Conservation (phyloP, 1,140 invertebrate genomes). For the Tetranychus cinnabarinus region DNA sequence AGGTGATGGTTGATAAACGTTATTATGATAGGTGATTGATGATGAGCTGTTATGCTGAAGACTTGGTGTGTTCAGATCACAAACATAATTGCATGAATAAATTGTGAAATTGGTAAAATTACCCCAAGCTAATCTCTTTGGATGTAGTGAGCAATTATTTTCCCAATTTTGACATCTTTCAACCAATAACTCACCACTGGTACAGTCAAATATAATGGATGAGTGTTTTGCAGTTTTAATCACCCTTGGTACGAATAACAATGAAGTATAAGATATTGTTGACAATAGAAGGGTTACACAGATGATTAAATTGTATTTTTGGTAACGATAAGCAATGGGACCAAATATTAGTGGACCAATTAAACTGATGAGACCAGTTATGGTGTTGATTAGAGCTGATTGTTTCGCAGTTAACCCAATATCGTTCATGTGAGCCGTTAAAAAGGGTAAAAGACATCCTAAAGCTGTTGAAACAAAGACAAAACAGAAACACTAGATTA, state of each 20-base stretch:
- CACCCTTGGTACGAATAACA: slow-evolving; percentile 15
- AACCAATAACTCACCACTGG: slow-evolving; percentile 7
- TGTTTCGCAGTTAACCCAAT: slow-evolving; percentile 11
- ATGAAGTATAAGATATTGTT: slow-evolving; percentile 7
- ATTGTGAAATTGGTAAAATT: slow-evolving; percentile 13
- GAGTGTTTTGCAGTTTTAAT: slow-evolving; percentile 6
- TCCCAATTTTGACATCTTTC: slow-evolving; percentile 14
- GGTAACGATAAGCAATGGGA: slow-evolving; percentile 10
- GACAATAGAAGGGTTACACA: slow-evolving; percentile 8
- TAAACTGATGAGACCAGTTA: slow-evolving; percentile 11
- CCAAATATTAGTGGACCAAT: slow-evolving; percentile 11
- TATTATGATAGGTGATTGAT: not conserved
- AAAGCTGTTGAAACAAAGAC: slow-evolving; percentile 2
- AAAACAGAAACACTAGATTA: too few relatives aligned
- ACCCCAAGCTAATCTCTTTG: not conserved
- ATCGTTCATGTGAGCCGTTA: slow-evolving; percentile 13
- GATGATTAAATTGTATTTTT: slow-evolving; percentile 9
- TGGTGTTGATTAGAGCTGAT: slow-evolving; percentile 11
- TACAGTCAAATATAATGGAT: slow-evolving; percentile 13
- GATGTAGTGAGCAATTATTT: slow-evolving; percentile 9
- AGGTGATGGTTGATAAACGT: not conserved
- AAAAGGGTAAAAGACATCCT: slow-evolving; percentile 13
- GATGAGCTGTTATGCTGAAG: too few relatives aligned
- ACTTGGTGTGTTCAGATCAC: slow-evolving; percentile 1
- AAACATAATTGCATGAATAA: slow-evolving; percentile 12